Conservation (phyloP, 2,797 vertebrate genomes). For the Liasis olivaceus region DNA sequence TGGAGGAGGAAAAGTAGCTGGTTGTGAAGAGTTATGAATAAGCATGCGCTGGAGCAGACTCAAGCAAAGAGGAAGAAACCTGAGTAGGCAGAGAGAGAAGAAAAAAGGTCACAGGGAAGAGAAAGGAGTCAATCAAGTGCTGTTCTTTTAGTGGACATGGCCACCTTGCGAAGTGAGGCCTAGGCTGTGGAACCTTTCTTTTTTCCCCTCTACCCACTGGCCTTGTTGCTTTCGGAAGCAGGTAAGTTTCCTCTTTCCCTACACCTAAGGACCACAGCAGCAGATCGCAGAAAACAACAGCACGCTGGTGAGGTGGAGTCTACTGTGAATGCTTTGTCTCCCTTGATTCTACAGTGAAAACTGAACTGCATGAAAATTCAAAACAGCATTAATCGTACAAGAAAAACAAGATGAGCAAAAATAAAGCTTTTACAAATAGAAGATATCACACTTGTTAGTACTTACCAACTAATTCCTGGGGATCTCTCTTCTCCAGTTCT, state of each 20-base stretch:
- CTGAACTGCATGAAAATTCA: background rate
- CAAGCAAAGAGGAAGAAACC: background rate
- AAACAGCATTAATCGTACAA: background rate
- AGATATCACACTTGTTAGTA: constrained; percentile 32
- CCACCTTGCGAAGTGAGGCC: background rate
- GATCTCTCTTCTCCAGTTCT: constrained; percentile 88
- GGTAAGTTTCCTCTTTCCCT: background rate
- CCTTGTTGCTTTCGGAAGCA: background rate
- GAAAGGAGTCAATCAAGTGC: background rate
- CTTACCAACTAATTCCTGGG: constrained; percentile 96
- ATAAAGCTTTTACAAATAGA: background rate
- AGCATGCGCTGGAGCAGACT: background rate
- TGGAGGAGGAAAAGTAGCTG: background rate
- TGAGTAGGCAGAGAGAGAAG: background rate
- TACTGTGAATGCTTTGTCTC: background rate
- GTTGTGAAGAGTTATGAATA: background rate
- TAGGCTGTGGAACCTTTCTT: background rate
- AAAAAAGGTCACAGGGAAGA: background rate
- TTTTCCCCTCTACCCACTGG: background rate
- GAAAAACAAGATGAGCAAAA: background rate
- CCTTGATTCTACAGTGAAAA: background rate
- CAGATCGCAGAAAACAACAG: background rate
- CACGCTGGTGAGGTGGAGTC: accelerated
- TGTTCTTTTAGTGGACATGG: background rate
- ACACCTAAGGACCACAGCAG: background rate